phyloP scores from a whole-genome alignment of 1,140 invertebrate genomes.

The Euglossa dilemma region DNA sequence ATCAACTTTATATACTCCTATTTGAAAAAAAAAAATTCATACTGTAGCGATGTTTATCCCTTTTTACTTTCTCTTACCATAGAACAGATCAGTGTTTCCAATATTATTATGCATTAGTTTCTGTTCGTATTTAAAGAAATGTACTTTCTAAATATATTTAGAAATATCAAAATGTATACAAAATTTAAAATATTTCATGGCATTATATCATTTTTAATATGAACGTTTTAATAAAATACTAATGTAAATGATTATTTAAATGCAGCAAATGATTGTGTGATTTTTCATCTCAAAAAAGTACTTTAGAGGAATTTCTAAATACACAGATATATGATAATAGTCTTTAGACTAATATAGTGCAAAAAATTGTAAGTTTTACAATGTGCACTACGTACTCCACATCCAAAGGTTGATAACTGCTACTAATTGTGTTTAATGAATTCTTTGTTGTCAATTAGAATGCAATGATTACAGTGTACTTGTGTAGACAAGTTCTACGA shows the following conservation, averaged over 20 bases:
- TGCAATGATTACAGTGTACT: constrained; percentile 50
- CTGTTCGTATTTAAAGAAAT: neutral
- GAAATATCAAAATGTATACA: neutral
- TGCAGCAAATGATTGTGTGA: constrained; percentile 13
- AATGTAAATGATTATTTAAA: neutral
- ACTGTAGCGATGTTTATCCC: constrained; percentile 26
- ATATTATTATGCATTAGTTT: constrained; percentile 4
- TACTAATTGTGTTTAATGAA: constrained; percentile 27
- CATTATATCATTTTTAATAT: neutral
- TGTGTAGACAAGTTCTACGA: constrained; percentile 46
- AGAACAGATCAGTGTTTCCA: constrained; percentile 1
- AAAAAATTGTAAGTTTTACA: constrained; percentile 9
- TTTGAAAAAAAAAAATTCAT: constrained; percentile 2
- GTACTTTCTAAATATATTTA: neutral
- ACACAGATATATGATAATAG: neutral
- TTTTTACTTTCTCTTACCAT: constrained; percentile 33
- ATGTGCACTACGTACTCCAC: constrained; percentile 10
- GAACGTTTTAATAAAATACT: neutral
- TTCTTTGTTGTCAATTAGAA: constrained; percentile 28
- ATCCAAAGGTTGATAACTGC: neutral
- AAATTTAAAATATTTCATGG: neutral
- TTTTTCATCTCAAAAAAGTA: constrained; percentile 6
- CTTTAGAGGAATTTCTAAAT: neutral
- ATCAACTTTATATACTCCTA: constrained; percentile 7
- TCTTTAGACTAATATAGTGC: neutral